These are phyloP conservation scores for Erythrolamprus reginae DNA, from an alignment of 2,113 vertebrate species.

Conservation along the genomic window DNA sequence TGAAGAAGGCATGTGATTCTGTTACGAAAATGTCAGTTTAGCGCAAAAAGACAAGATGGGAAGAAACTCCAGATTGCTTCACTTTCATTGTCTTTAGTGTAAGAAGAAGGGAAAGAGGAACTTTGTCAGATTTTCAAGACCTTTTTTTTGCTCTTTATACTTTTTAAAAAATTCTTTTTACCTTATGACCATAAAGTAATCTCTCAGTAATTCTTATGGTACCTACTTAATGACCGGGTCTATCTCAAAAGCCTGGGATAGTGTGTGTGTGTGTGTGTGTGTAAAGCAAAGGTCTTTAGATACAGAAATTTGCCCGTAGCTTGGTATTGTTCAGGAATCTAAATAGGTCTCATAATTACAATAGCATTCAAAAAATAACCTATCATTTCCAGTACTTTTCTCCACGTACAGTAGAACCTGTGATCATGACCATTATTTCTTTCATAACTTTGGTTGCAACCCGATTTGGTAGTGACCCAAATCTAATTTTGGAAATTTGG, in stretches of 20 bases:
- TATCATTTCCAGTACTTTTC: background rate
- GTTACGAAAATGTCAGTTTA: background rate
- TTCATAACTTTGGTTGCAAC: too few relatives aligned
- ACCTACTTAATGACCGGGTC: background rate
- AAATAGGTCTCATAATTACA: conserved; percentile 4
- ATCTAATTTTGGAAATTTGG: too few relatives aligned
- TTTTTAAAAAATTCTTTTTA: too few relatives aligned
- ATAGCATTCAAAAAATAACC: background rate
- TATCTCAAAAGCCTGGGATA: background rate
- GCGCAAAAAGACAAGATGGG: background rate
- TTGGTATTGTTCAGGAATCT: background rate
- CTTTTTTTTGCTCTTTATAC: too few relatives aligned
- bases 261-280: too few relatives aligned
- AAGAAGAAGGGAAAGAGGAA: background rate
- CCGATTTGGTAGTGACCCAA: too few relatives aligned
- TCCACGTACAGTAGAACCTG: background rate
- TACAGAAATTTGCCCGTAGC: background rate
- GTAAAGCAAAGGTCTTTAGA: background rate
- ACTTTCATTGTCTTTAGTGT: background rate
- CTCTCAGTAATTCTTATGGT: background rate
- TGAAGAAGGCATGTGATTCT: background rate
- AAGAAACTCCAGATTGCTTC: background rate
- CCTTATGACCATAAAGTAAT: background rate
- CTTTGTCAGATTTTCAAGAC: background rate
- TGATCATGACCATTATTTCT: too few relatives aligned